These are phyloP conservation scores for Pangasius larnaudii DNA, from an alignment of 2,797 vertebrate species.

Conservation along the genomic window DNA sequence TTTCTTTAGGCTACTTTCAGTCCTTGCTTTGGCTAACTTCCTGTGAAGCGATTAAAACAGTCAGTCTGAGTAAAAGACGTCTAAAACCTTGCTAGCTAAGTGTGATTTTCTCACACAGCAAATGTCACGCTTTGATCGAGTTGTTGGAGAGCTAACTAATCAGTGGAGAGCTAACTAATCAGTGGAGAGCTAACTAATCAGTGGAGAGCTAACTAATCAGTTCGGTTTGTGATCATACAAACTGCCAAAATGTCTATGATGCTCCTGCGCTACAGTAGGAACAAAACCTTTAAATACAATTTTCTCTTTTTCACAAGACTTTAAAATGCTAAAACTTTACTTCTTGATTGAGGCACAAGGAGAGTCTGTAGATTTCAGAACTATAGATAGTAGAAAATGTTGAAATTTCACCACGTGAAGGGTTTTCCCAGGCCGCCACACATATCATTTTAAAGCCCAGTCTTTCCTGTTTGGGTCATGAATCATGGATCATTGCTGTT, in stretches of 20 bases:
- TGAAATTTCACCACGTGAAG: background rate
- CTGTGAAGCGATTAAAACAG: background rate
- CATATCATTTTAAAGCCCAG: background rate
- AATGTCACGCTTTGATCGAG: background rate
- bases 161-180: too few relatives aligned
- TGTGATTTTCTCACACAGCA: background rate
- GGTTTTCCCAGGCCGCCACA: slow-evolving; percentile 6
- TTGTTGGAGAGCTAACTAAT: background rate
- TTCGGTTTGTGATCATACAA: background rate
- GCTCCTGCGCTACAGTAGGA: background rate
- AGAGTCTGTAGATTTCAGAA: background rate
- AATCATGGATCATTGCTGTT: background rate
- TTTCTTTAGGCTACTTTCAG: background rate
- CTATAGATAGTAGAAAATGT: background rate
- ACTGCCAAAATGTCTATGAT: background rate
- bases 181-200: background rate
- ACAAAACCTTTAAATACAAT: background rate
- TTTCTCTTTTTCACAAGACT: background rate
- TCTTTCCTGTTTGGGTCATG: background rate
- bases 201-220: too few relatives aligned
- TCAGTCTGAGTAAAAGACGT: background rate
- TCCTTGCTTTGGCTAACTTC: background rate
- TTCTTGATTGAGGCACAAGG: background rate
- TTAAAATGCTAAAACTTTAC: background rate
- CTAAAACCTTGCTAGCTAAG: background rate